Evolutionary conservation across 2,113 vertebrate species (phyloP).

Genomic region (Kryptolebias marmoratus): DNA sequence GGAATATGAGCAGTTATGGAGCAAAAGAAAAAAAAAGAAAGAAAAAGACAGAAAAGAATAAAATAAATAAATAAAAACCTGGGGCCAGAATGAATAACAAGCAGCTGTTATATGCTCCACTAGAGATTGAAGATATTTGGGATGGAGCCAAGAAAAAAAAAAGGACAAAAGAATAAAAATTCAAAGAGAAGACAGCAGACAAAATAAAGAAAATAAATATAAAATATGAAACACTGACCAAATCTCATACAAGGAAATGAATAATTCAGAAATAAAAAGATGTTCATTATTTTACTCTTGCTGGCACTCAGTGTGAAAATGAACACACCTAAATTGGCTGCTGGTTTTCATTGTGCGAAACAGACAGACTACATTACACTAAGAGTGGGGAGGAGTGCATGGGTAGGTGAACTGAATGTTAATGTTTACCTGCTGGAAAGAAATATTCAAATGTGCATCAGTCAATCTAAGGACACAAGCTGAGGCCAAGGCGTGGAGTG

Average conservation of each 20-base stretch:
- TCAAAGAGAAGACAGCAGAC: neutral
- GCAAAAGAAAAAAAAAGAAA: slow-evolving; percentile 6
- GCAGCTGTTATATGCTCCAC: neutral
- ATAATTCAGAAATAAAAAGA: slow-evolving; percentile 27
- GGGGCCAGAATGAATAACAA: slow-evolving; percentile 12
- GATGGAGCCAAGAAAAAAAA: slow-evolving; percentile 4
- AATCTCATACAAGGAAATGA: slow-evolving; percentile 7
- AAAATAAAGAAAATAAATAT: neutral
- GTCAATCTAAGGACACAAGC: slow-evolving; percentile 62
- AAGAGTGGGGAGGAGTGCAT: slow-evolving; percentile 23
- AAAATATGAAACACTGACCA: neutral
- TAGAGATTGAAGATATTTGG: neutral
- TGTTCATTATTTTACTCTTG: slow-evolving; percentile 23
- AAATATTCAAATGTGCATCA: slow-evolving; percentile 66
- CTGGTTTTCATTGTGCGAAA: slow-evolving; percentile 31
- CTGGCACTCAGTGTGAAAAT: slow-evolving; percentile 21
- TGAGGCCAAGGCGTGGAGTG: slow-evolving; percentile 46
- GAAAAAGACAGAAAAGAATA: neutral
- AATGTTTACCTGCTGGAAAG: slow-evolving; percentile 59
- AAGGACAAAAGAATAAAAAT: neutral
- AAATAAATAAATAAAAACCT: neutral
- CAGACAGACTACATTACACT: slow-evolving; percentile 32
- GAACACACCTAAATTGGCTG: slow-evolving; percentile 36
- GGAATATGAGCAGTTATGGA: neutral
- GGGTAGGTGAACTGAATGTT: slow-evolving; percentile 53